Evolutionary conservation across 2,888 invertebrate genomes (phyloP), one percentile per base, ranked within the genome.

Genomic region (Panopea generosa): DNA sequence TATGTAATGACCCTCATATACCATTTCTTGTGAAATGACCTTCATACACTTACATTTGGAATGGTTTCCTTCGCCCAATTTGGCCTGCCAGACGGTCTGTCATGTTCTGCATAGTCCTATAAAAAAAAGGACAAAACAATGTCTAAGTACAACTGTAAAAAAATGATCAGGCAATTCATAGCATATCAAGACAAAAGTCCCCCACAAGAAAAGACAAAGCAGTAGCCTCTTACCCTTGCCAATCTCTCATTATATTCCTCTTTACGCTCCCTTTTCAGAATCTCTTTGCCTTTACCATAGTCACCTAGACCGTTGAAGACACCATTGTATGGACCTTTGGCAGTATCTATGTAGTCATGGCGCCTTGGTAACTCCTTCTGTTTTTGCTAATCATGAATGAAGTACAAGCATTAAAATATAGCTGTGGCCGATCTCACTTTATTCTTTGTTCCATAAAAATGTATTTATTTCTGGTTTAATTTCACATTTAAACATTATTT

Each of bases 241-340:
- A 72, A 27, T 11, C 20, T 16, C 16, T 74, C 69, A 29, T 72
- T 71, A 47, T 81, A 81, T 38, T 81, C 81, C 16, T 71, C 63
- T 20, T 62, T 59, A 18, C 81, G 29, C 47, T 81, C 68, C 29
- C 59, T 55, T 9, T 56, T 69, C n/a, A 81, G 52, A 6, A 26
- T 40, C 16, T 77, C 77, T 38, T 68, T 77, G 29, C 50, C 56
- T 22, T 61, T 68, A 16, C 75, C 81, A 50, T 75, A 72, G 38
- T 77, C 75, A 24, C 81, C 81, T 29, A 81, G 72, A 9, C 77
- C 72, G 3, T 70, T 65, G 56, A 81, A 81, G 18, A 81, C 24
- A 16, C 81, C 81, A 14, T 62, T 67, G 53, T 71, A 81, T 9
- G 81, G 81, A 20, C 77, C 81, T 27, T n/a, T 26, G 7, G 68